Conservation (phyloP, 2,888 invertebrate genomes). For the Noctua fimbriata region DNA sequence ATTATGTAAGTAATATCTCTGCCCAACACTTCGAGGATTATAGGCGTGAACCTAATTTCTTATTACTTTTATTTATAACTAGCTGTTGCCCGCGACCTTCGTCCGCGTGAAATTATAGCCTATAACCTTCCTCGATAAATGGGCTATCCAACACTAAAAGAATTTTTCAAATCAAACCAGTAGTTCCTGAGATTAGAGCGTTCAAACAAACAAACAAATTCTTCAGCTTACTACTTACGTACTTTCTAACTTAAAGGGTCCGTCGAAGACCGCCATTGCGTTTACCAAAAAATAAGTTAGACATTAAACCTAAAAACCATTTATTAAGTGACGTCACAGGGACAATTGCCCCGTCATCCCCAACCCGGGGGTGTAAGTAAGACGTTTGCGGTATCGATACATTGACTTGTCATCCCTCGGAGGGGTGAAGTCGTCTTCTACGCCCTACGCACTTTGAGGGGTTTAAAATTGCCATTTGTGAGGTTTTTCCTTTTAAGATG, state of each 20-base stretch:
- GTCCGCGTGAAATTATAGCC: too few species aligned
- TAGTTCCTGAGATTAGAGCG: too few species aligned
- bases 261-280: background rate
- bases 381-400: conserved; percentile 71
- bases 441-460: conserved; percentile 35
- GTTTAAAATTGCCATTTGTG: conserved; percentile 16
- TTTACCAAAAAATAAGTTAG: background rate
- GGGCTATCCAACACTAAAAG: too few species aligned
- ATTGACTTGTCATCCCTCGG: conserved; percentile 76
- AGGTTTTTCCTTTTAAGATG: conserved; percentile 31
- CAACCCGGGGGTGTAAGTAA: conserved; percentile 58
- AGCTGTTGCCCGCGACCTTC: too few species aligned
- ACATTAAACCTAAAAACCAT: conserved; percentile 22
- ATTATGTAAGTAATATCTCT: background rate
- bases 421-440: conserved; percentile 57
- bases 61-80: background rate
- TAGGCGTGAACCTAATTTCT: background rate
- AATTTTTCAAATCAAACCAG: too few species aligned
- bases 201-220: too few species aligned
- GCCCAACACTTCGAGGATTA: background rate
- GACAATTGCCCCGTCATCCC: conserved; percentile 44
- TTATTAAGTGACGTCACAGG: conserved; percentile 59
- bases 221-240: background rate
- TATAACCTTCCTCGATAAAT: too few species aligned
- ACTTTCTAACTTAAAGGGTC: background rate